Evolutionary conservation across 2,888 invertebrate genomes (phyloP), one percentile per base, ranked within the genome.

Genomic region (Heliconius erato): DNA sequence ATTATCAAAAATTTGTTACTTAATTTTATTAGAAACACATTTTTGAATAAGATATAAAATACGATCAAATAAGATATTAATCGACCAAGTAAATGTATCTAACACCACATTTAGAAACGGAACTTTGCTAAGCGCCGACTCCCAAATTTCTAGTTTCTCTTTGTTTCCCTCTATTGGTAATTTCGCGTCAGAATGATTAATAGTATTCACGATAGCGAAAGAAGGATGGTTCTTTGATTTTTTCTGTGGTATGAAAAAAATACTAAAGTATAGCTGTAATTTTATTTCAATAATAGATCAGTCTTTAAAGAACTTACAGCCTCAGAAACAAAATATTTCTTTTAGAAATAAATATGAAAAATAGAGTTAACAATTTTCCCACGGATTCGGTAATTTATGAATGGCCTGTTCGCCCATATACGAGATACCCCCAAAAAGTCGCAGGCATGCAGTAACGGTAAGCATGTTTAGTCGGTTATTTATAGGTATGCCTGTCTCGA

Each of bases 101-200:
- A 68, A 44, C 74, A 35, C n/a, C n/a, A 63, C n/a, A 63, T n/a
- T 74, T n/a, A n/a, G n/a, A 59, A 76, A 81, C 32, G 63, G 54
- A 54, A 69, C 40, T 81, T 76, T 59, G 35, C 69, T 69, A 44
- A 69, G 54, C 44, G 78, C 63, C 26, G 12, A 49, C 9, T 67
- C 78, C 23, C 44, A 49, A 49, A 78, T 44, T 67, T 26, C 26
- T 49, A 78, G 63, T 63, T 68, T 78, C 68, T n/a, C 67, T 77
- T 28, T 78, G 28, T 78, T 78, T 78, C 1, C 40, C 44, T 67
- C 68, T 68, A 78, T 67, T 49, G 67, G 28, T 68, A 49, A 44
- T 44, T 68, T 78, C 68, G 28, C 68, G 68, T 78, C 78, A 78
- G 28, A 23, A 12, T 78, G 78, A 78, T 78, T 28, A 78, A 78